These are phyloP conservation scores for Melopsittacus undulatus DNA, from an alignment of 2,797 vertebrate species.

Conservation along the genomic window DNA sequence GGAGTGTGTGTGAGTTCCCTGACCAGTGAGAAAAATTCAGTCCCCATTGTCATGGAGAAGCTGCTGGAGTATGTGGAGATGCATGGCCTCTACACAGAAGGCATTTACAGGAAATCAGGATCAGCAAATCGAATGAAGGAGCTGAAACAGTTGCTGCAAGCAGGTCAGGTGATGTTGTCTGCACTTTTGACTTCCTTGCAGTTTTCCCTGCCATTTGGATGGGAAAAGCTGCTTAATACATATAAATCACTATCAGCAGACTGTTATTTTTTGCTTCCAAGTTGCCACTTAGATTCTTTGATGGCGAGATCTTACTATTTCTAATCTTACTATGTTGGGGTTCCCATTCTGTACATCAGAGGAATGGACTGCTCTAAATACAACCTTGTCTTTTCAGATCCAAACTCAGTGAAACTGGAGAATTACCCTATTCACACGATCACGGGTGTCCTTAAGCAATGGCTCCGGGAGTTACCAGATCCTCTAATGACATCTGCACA, in stretches of 20 bases:
- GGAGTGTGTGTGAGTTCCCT: constrained; percentile 86
- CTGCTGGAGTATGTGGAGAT: constrained; percentile 97
- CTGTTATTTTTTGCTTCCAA: not conserved
- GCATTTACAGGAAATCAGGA: constrained; percentile 97
- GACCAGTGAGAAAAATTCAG: constrained; percentile 85
- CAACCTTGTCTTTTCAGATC: constrained; percentile 77
- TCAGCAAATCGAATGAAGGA: constrained; percentile 95
- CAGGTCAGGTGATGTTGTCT: constrained; percentile 72
- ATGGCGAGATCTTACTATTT: not conserved
- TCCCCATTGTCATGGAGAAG: constrained; percentile 94
- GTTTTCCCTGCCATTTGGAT: not conserved
- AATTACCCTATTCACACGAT: constrained; percentile 96
- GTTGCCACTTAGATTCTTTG: not conserved
- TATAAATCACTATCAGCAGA: not conserved
- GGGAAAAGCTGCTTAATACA: not conserved
- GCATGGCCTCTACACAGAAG: constrained; percentile 95
- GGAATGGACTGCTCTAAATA: not conserved
- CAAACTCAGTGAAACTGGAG: constrained; percentile 85
- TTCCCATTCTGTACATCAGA: not conserved
- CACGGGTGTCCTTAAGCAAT: constrained; percentile 95
- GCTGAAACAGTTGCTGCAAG: constrained; percentile 89
- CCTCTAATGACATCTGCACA: constrained; percentile 94
- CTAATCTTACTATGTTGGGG: not conserved
- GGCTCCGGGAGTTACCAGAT: constrained; percentile 94
- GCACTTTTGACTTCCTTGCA: not conserved